phyloP scores from a whole-genome alignment of 2,888 invertebrate species.

The Stictocephala bisonia region DNA sequence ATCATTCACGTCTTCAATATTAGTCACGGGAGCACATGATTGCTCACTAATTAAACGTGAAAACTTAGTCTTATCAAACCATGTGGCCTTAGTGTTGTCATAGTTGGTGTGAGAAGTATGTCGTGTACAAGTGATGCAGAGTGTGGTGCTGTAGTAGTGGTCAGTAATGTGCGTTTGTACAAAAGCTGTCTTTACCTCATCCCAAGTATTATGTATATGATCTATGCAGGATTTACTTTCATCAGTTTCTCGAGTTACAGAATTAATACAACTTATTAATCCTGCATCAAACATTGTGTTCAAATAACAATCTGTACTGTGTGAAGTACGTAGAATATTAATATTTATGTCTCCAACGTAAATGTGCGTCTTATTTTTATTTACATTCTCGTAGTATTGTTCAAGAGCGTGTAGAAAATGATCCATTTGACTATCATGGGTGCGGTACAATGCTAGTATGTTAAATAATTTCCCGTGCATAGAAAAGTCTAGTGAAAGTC shows the following conservation, averaged over 20 bases:
- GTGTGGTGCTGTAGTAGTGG: conserved; percentile 7
- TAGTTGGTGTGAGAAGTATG: too few species aligned
- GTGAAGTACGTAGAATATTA: background rate
- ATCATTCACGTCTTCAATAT: too few species aligned
- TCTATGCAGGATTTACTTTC: background rate
- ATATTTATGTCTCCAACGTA: background rate
- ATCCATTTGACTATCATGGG: conserved; percentile 5
- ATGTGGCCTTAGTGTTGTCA: too few species aligned
- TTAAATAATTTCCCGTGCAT: background rate
- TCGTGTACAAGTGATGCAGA: too few species aligned
- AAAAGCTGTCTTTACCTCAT: background rate
- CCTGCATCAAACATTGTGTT: background rate
- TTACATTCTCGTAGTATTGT: background rate
- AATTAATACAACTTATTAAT: background rate
- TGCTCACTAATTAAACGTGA: too few species aligned
- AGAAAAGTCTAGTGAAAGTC: conserved; percentile 9
- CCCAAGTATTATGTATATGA: background rate
- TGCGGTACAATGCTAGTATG: conserved; percentile 3
- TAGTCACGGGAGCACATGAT: too few species aligned
- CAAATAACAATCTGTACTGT: background rate
- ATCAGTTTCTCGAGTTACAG: background rate
- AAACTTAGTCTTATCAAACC: too few species aligned
- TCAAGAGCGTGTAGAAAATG: background rate
- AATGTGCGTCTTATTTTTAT: background rate
- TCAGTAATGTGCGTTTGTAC: conserved; percentile 1